phyloP scores from a whole-genome alignment of 2,888 invertebrate genomes.

The Amphipoea lucens region DNA sequence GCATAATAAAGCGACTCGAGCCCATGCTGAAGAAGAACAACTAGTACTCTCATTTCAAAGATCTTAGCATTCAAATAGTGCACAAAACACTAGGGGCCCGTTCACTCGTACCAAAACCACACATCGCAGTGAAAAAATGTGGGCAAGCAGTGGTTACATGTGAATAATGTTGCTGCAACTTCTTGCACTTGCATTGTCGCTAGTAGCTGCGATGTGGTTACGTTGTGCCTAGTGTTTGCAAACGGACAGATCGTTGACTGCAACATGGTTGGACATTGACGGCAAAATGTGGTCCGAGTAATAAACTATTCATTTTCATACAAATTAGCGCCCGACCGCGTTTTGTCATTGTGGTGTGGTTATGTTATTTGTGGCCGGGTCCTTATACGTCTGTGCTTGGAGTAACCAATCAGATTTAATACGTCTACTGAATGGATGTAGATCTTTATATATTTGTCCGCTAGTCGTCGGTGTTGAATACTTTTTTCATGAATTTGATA shows the following conservation, averaged over 20 bases:
- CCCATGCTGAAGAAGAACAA: conserved; percentile 28
- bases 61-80: conserved; percentile 50
- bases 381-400: conserved; percentile 46
- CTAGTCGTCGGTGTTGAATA: conserved; percentile 49
- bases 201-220: background rate
- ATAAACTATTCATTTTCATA: background rate
- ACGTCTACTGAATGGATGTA: conserved; percentile 50
- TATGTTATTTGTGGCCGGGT: background rate
- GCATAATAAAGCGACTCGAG: conserved; percentile 24
- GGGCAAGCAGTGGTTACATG: background rate
- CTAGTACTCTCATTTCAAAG: conserved; percentile 13
- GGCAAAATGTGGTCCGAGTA: background rate
- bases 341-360: background rate
- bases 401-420: conserved; percentile 43
- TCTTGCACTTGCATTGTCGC: background rate
- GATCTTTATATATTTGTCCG: conserved; percentile 42
- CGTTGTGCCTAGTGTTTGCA: background rate
- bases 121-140: background rate
- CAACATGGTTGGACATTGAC: background rate
- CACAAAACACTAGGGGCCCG: conserved; percentile 29
- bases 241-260: background rate
- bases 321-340: background rate
- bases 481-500: conserved; percentile 24
- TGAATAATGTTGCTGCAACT: background rate
- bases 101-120: background rate